Base-by-base conservation (phyloP, 2,888 invertebrate genomes). In the Colostygia pectinataria region DNA sequence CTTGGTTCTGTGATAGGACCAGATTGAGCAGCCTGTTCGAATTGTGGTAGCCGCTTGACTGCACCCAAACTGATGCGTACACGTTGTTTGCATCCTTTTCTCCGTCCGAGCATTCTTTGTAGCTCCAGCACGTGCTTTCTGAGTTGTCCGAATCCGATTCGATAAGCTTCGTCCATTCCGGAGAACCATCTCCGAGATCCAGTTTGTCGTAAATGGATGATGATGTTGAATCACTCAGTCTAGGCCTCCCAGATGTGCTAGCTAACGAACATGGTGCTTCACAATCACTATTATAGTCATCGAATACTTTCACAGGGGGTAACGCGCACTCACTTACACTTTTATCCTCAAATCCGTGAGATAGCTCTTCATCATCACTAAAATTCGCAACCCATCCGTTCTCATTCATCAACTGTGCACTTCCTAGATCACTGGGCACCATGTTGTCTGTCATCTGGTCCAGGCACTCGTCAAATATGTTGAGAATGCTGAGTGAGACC, bases 401-500 rank as follows among this genome's bases (percentile, higher is more conserved):
- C 43, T 58, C 55, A 6, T 46, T 27, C 8, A 49, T 37, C 5
- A 40, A 31, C 28, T 42, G 42, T 2, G 5, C n/a, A 12, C 37
- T 41, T 2, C 28, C 38, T 8, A 12, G 9, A 23, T 46, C 45
- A 5, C 37, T 25, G 6, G 46, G 34, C 27, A 28, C 18, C 39
- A 37, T 67, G 33, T 67, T 68, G 44, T 72, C 75, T 5, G 63
- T 71, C 78, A 87, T 83, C n/a, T 68, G 74, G 47, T 84, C 81
- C 27, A 91, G 65, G 59, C 89, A 91, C 66, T 89, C 83, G 66
- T 91, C 90, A 63, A 91, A 91, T 45, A 91, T 78, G 58, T 91
- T 82, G 23, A 91, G 74, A 55, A 91, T 87, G 63, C 89, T 88
- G 14, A 80, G 67, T 1, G 88, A 85, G 8, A 89, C 75, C 55